Base-by-base conservation (phyloP, 2,888 invertebrate species). In the Spodoptera exigua region DNA sequence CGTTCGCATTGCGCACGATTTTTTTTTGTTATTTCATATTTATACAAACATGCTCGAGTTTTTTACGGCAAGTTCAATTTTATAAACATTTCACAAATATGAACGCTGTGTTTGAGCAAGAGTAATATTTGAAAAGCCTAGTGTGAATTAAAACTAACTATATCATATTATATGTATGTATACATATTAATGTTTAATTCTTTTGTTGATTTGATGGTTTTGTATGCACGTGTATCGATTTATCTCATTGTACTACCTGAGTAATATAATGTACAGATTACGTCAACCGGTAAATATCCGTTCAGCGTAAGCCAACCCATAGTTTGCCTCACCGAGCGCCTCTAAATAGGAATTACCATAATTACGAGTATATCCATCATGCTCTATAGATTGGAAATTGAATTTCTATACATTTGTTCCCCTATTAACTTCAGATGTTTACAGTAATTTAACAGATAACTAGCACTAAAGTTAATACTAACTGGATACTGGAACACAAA, bases 341-440 rank as follows among this genome's bases (percentile, higher is more conserved):
- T 54, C 63, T 47, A 68, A 69, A 68, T 58, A 40, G 54, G 64
- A 48, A 68, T 68, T 68, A 68, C 44, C 68, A 63, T 63, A 70
- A 68, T 69, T 52, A 7, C 27, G 7, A 27, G 27, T 27, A 27
- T 27, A 66, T 67, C 67, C 44, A 48, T 48, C 51, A 12, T 54
- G 51, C 70, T 55, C 70, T 41, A 54, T 47, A 34, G 11, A 58
- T 51, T 69, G 39, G 41, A 47, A 39, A 57, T 57, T 68, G 36
- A 51, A 69, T 48, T 68, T n/a, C 39, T 37, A 41, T 48, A 41
- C 34, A 32, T 37, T 37, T 41, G 21, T 36, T 52, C 21, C 39
- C 32, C 52, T 40, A 44, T 40, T 44, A 35, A 56, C 56, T 61
- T 21, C 46, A 27, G 36, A 7, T 47, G 17, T 51, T 41, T 54